Evolutionary conservation across 2,113 vertebrate genomes (phyloP).

Genomic region (Protobothrops flavoviridis): DNA sequence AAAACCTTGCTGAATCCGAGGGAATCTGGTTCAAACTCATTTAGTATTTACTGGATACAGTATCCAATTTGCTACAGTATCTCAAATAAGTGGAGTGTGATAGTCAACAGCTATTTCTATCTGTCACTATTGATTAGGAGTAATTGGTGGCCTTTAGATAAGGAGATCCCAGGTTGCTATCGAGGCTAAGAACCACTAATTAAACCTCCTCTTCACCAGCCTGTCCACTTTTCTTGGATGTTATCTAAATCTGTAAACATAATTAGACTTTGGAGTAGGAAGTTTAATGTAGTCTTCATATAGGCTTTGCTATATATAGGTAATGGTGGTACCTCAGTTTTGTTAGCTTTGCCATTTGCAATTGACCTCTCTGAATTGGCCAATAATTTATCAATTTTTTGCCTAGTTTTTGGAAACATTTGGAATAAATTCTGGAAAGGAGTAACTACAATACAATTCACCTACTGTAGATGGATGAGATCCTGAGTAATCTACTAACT

Average conservation of each 20-base stretch:
- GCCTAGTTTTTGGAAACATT: neutral
- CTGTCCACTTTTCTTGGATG: neutral
- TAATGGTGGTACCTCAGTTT: neutral
- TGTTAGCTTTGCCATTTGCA: neutral
- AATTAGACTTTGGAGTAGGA: neutral
- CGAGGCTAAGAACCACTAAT: neutral
- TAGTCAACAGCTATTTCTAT: neutral
- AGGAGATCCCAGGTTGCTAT: neutral
- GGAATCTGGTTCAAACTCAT: neutral
- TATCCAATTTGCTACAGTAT: neutral
- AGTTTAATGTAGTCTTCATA: neutral
- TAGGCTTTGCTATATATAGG: neutral
- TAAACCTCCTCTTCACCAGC: neutral
- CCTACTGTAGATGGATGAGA: neutral
- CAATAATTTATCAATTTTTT: neutral
- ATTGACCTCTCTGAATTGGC: neutral
- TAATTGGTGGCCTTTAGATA: neutral
- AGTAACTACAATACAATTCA: neutral
- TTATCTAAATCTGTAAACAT: neutral
- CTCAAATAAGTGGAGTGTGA: neutral
- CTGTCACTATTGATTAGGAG: neutral
- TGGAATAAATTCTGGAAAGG: neutral
- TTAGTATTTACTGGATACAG: neutral
- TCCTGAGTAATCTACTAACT: neutral
- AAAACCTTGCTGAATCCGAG: neutral